Base-by-base conservation (phyloP, 1,140 invertebrate genomes). In the Myzus persicae region DNA sequence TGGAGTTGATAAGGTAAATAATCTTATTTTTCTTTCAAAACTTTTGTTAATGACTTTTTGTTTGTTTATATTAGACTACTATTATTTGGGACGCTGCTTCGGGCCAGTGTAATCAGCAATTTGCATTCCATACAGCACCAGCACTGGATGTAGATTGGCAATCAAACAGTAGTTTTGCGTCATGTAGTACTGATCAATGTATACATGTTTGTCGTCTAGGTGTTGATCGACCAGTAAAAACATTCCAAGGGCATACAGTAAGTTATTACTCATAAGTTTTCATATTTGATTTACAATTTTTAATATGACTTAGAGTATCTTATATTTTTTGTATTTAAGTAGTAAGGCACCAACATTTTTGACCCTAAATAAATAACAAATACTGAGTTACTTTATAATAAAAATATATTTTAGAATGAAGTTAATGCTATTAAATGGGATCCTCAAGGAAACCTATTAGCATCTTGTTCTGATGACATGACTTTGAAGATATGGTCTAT, bases 391-490 rank as follows among this genome's bases (percentile, higher is more conserved):
- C 9, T n/a, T 76, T n/a, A 18, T 85, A 36, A 42, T 51, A 42
- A 2, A 44, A n/a, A 92, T 38, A 82, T 6, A n/a, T 96, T 96
- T 94, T 95, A 98, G 97, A 99, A 99, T 96, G 99, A 99, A 96
- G 99, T 99, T 0, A 99, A 99, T 96, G 99, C 99, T 26, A 99
- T 99, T 87, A 99, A 99, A 96, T 99, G 99, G 99, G 99, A 99
- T 96, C 99, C 99, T 31, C 98, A 99, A 96, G 99, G 99, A n/a
- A 97, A 98, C 94, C 95, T 99, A 40, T 95, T 99, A 90, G 99
- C 99, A 1, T 99, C 99, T 38, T 99, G 99, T 96, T 99, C 99
- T 0, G 99, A 99, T 95, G 99, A 99, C 95, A 99, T 99, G 99
- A 99, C 99, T 46, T 95, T 99, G 9, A 99, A 99, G 96, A 99